Evolutionary conservation across 2,113 vertebrate genomes (phyloP).

Genomic region (Probosciger aterrimus): DNA sequence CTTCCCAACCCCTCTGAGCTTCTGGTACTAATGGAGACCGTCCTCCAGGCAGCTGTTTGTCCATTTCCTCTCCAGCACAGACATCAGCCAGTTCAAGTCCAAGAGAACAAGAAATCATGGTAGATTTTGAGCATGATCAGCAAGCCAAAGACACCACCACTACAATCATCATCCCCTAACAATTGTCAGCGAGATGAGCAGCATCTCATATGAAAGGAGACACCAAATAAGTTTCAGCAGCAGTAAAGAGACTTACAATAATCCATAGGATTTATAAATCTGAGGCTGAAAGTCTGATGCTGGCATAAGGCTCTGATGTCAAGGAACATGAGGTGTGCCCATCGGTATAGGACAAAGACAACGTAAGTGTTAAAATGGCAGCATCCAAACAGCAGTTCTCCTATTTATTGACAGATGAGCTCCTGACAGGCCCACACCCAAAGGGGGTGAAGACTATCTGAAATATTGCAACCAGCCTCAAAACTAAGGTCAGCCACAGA

Average conservation of each 20-base stretch:
- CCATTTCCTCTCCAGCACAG: neutral
- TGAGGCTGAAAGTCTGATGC: constrained; percentile 12
- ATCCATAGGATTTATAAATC: constrained; percentile 68
- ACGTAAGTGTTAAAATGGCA: rapidly evolving
- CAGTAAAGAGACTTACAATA: constrained; percentile 28
- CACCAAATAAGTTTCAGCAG: constrained; percentile 5
- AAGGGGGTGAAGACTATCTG: neutral
- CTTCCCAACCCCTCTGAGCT: neutral
- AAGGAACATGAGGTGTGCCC: neutral
- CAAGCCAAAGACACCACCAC: neutral
- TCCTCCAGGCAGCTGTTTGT: neutral
- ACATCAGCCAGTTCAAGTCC: neutral
- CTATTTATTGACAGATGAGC: rapidly evolving
- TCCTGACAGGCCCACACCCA: neutral
- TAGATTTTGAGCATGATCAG: neutral
- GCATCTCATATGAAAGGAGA: neutral
- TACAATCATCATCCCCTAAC: neutral
- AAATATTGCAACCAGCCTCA: neutral
- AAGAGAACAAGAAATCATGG: neutral
- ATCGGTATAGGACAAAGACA: neutral
- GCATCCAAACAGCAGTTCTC: neutral
- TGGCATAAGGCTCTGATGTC: neutral
- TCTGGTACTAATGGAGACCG: neutral
- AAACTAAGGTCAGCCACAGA: neutral
- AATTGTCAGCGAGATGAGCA: neutral